Conservation (phyloP, 30 jellyfish, hydroid and myxozoan species). For the Aurelia aurita complex sp. Pacific region DNA sequence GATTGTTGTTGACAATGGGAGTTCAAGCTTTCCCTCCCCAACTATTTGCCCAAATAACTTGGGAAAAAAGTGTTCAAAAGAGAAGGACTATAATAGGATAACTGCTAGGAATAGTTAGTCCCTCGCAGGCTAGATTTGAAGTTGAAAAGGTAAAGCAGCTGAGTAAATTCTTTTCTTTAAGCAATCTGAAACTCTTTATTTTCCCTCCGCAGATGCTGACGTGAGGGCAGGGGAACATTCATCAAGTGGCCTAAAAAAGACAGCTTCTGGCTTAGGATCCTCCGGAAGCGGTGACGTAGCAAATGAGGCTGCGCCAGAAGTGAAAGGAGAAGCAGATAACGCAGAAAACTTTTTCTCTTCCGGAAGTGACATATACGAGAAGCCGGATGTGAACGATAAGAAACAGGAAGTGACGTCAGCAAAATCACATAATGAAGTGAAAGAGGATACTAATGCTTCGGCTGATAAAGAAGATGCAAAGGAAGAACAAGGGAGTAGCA, state of each 20-base stretch:
- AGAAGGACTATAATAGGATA: too few species aligned
- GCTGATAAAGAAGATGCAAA: too few species aligned
- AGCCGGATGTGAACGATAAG: constrained; percentile 1
- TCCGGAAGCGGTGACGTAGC: not conserved
- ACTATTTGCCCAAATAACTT: too few species aligned
- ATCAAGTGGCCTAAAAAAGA: constrained; percentile 3
- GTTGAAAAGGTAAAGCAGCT: too few species aligned
- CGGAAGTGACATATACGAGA: not conserved
- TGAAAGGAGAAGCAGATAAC: constrained; percentile 9
- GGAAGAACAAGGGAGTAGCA: too few species aligned
- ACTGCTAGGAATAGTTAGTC: too few species aligned
- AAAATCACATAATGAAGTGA: not conserved
- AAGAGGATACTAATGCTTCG: not conserved
- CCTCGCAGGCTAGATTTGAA: too few species aligned
- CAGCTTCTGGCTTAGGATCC: not conserved
- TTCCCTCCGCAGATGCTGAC: not conserved
- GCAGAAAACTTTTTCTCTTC: not conserved
- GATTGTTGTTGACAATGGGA: too few species aligned
- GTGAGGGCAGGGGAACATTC: constrained; percentile 38
- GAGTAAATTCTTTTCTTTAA: too few species aligned
- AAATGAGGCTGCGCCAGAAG: not conserved
- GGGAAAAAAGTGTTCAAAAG: too few species aligned
- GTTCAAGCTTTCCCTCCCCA: too few species aligned
- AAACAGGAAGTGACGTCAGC: not conserved
- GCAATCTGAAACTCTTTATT: too few species aligned